Evolutionary conservation across 2,797 vertebrate species (phyloP).

Genomic region (Rhinatrema bivittatum): DNA sequence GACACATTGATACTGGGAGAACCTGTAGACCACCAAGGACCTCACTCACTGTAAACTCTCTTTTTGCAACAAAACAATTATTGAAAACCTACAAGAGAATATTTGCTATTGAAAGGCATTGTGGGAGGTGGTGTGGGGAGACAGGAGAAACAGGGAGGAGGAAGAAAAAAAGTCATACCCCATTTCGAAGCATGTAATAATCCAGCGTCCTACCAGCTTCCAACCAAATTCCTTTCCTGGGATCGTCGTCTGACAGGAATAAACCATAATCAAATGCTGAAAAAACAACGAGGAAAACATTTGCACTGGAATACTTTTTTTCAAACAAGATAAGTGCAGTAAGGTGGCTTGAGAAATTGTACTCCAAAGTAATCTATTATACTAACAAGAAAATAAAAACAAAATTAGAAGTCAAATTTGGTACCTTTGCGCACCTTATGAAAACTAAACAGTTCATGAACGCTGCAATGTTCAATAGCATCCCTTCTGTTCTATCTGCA

Average conservation of each 20-base stretch:
- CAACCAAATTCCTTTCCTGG: constrained; percentile 96
- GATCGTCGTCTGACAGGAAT: constrained; percentile 94
- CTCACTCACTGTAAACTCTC: too few relatives aligned
- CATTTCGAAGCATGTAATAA: constrained; percentile 97
- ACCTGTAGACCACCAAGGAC: too few relatives aligned
- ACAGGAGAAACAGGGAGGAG: too few relatives aligned
- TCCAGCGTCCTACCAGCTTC: constrained; percentile 94
- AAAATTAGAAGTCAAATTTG: too few relatives aligned
- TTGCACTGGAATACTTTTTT: neutral
- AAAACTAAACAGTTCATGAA: too few relatives aligned
- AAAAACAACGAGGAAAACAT: constrained; percentile 14
- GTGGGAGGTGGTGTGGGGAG: too few relatives aligned
- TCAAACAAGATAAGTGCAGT: neutral
- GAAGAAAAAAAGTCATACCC: constrained; percentile 75
- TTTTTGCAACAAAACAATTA: too few relatives aligned
- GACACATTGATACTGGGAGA: too few relatives aligned
- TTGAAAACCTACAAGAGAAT: too few relatives aligned
- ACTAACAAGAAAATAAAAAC: neutral
- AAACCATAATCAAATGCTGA: constrained; percentile 93
- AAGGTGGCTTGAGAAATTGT: neutral
- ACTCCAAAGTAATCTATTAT: neutral
- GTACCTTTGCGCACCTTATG: too few relatives aligned
- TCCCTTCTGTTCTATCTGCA: too few relatives aligned
- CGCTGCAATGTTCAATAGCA: too few relatives aligned
- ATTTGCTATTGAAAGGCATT: neutral